Percentiles rank a stretch among this genome's conserved stretches.
phyloP scores from a whole-genome alignment of 2,113 vertebrate species.

The pig (Sus scrofa) region DNA sequence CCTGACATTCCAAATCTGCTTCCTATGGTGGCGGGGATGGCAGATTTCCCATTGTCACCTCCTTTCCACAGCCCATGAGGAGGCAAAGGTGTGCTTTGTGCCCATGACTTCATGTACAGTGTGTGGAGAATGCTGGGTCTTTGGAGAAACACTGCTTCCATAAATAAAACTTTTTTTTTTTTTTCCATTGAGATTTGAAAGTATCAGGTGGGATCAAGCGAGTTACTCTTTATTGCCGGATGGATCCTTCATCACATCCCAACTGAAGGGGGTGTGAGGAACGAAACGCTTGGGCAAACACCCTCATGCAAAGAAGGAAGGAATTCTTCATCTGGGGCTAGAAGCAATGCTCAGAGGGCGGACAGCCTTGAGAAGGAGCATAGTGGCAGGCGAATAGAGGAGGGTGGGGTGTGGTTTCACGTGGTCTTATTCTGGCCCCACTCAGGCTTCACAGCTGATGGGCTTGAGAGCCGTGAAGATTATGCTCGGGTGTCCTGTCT shows the following conservation, averaged over 20 bases:
- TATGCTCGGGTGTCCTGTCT: not conserved
- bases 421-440: not conserved
- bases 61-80: slow-evolving; percentile 40
- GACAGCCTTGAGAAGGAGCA: not conserved
- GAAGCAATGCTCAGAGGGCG: not conserved
- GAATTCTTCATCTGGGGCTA: not conserved
- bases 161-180: not conserved
- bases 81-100: not conserved
- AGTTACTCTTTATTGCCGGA: slow-evolving; percentile 21
- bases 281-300: not conserved
- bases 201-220: not conserved
- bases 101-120: not conserved
- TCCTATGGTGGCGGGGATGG: slow-evolving; percentile 50
- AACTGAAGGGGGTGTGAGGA: not conserved
- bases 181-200: not conserved
- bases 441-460: not conserved
- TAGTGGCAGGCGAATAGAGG: not conserved
- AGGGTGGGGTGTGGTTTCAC: not conserved
- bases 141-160: not conserved
- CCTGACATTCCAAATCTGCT: slow-evolving; percentile 64
- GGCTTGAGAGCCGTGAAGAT: not conserved
- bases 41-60: slow-evolving; percentile 66
- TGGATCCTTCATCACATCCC: slow-evolving; percentile 11
- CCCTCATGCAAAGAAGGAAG: not conserved
- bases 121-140: not conserved